Conservation (phyloP, 2,888 invertebrate genomes). For the Drosophila cognata region DNA sequence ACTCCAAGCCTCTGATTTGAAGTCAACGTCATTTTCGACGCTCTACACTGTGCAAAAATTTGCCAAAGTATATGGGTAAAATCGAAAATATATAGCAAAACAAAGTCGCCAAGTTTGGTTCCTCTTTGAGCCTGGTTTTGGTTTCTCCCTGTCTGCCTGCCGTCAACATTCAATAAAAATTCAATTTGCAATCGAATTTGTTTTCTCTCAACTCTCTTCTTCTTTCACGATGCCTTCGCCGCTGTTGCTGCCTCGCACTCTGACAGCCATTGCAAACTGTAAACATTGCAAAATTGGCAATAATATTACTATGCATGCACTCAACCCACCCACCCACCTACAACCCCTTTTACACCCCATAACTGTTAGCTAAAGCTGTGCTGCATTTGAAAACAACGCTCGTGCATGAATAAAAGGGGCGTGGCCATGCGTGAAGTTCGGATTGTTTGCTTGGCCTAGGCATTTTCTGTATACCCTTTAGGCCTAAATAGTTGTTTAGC, state of each 20-base stretch:
- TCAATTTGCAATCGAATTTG: constrained; percentile 78
- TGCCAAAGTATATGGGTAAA: constrained; percentile 27
- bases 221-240: background rate
- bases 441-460: constrained; percentile 8
- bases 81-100: constrained; percentile 39
- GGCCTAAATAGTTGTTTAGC: background rate
- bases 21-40: constrained; percentile 67
- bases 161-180: constrained; percentile 76
- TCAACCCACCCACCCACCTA: background rate
- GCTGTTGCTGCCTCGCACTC: constrained; percentile 11
- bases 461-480: background rate
- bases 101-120: constrained; percentile 40
- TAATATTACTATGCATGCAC: constrained; percentile 56
- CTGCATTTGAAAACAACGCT: constrained; percentile 17
- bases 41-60: constrained; percentile 48
- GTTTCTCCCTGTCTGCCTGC: constrained; percentile 31
- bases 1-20: constrained; percentile 39
- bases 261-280: constrained; percentile 63
- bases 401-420: constrained; percentile 10
- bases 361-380: constrained; percentile 4
- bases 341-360: background rate
- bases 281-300: constrained; percentile 73
- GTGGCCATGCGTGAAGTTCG: constrained; percentile 26
- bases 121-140: constrained; percentile 14
- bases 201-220: constrained; percentile 52